Evolutionary conservation across 2,888 invertebrate species (phyloP).

Genomic region (Drosophila mimica): DNA sequence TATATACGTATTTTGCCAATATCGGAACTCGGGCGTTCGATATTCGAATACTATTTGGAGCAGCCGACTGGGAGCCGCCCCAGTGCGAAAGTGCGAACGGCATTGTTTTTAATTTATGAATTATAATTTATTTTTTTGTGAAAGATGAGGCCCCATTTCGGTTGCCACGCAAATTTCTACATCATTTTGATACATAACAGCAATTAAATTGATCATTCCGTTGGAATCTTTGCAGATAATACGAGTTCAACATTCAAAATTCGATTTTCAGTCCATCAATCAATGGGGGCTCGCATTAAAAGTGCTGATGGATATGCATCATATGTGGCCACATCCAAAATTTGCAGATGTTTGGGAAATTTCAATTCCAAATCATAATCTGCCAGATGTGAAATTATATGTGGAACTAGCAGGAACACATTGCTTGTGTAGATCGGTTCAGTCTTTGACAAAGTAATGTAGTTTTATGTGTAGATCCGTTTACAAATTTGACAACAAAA

Average conservation of each 20-base stretch:
- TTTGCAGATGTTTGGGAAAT: background rate
- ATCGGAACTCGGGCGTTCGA: slow-evolving; percentile 15
- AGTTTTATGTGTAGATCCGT: too few species aligned
- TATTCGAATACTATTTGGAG: slow-evolving; percentile 40
- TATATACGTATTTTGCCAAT: slow-evolving; percentile 55
- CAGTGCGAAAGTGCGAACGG: slow-evolving; percentile 41
- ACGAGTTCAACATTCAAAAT: slow-evolving; percentile 18
- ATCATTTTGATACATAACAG: slow-evolving; percentile 60
- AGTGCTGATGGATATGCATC: slow-evolving; percentile 49
- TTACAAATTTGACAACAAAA: too few species aligned
- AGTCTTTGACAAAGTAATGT: background rate
- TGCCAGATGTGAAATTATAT: slow-evolving; percentile 9
- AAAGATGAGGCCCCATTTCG: slow-evolving; percentile 56
- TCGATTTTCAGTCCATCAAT: slow-evolving; percentile 64
- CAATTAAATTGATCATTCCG: slow-evolving; percentile 51
- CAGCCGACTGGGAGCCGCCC: slow-evolving; percentile 45
- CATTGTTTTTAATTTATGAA: slow-evolving; percentile 72
- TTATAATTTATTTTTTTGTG: slow-evolving; percentile 66
- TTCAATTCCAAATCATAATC: background rate
- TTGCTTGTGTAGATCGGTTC: background rate
- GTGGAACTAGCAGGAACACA: background rate
- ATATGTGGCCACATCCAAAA: slow-evolving; percentile 30
- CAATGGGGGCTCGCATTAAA: slow-evolving; percentile 30
- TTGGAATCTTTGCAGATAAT: slow-evolving; percentile 59
- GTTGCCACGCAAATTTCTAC: slow-evolving; percentile 34